phyloP scores from a whole-genome alignment of 2,888 invertebrate genomes.

The Marronus borbonicus region DNA sequence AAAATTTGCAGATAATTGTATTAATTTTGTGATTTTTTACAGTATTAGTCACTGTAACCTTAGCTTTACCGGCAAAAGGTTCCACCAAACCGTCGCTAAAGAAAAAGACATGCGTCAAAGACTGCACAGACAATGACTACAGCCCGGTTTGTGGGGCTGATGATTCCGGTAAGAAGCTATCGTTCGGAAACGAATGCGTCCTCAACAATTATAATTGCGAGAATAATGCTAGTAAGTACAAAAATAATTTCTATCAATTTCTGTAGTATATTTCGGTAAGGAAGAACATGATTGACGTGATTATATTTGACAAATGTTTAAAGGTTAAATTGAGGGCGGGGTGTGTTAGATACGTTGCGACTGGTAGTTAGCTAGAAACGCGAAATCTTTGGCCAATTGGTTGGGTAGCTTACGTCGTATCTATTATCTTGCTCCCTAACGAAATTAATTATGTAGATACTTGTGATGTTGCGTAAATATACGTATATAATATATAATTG shows the following conservation, averaged over 20 bases:
- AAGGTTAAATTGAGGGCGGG: too few relatives aligned
- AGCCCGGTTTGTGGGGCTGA: slow-evolving; percentile 78
- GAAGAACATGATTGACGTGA: too few relatives aligned
- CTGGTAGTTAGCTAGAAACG: too few relatives aligned
- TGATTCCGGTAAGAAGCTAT: slow-evolving; percentile 72
- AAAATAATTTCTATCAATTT: not conserved
- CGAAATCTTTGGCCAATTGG: too few relatives aligned
- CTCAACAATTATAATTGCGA: slow-evolving; percentile 79
- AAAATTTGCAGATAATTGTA: too few relatives aligned
- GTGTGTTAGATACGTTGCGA: too few relatives aligned
- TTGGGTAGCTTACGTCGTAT: too few relatives aligned
- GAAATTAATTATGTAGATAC: too few relatives aligned
- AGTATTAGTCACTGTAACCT: slow-evolving; percentile 61
- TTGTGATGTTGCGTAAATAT: too few relatives aligned
- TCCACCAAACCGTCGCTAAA: slow-evolving; percentile 74
- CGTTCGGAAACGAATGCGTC: slow-evolving; percentile 78
- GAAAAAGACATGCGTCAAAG: slow-evolving; percentile 74
- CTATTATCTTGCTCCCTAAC: too few relatives aligned
- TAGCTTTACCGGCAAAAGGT: slow-evolving; percentile 75
- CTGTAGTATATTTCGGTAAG: too few relatives aligned
- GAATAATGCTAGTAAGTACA: slow-evolving; percentile 75
- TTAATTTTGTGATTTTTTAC: slow-evolving; percentile 17
- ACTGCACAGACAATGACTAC: slow-evolving; percentile 71
- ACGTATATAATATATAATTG: not conserved
- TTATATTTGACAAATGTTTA: too few relatives aligned